Percentiles rank a stretch among this genome's conserved stretches.
phyloP scores from a whole-genome alignment of 2,888 invertebrate species.

The Drosophila limbata region DNA sequence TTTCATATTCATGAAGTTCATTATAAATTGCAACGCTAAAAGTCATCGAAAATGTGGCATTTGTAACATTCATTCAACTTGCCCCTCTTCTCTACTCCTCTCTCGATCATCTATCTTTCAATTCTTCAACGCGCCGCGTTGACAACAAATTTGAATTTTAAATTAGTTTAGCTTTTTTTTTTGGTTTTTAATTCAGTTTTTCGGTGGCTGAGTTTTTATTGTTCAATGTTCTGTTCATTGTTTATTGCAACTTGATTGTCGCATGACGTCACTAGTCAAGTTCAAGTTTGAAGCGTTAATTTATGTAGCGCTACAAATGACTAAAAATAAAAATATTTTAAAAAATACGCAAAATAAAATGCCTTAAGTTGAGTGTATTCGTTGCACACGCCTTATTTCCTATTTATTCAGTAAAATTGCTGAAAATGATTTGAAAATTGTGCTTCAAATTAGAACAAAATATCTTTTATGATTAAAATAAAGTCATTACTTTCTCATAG shows the following conservation, averaged over 20 bases:
- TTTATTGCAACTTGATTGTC: constrained; percentile 70
- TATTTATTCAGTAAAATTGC: constrained; percentile 3
- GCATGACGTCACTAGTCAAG: constrained; percentile 72
- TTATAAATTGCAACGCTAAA: constrained; percentile 41
- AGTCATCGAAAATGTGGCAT: constrained; percentile 37
- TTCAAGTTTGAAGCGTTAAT: constrained; percentile 73
- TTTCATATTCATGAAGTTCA: constrained; percentile 38
- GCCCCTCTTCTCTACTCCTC: not conserved
- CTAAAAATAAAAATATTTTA: constrained; percentile 26
- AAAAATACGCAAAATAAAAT: constrained; percentile 14
- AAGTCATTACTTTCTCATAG: not conserved
- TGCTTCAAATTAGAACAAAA: constrained; percentile 35
- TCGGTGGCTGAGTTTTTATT: constrained; percentile 67
- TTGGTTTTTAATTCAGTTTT: constrained; percentile 54
- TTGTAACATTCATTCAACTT: constrained; percentile 27
- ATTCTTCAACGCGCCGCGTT: constrained; percentile 43
- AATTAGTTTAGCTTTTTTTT: constrained; percentile 49
- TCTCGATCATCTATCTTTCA: not conserved
- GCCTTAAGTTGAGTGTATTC: not conserved
- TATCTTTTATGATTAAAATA: not conserved
- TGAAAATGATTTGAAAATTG: constrained; percentile 33
- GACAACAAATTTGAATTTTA: constrained; percentile 68
- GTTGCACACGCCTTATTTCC: constrained; percentile 22
- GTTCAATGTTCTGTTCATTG: constrained; percentile 63
- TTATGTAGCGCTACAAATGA: constrained; percentile 58